These are phyloP conservation scores for Hexactinellida sp. DNA, from an alignment of 37 sponge, comb jelly and placozoan genomes.

Conservation along the genomic window DNA sequence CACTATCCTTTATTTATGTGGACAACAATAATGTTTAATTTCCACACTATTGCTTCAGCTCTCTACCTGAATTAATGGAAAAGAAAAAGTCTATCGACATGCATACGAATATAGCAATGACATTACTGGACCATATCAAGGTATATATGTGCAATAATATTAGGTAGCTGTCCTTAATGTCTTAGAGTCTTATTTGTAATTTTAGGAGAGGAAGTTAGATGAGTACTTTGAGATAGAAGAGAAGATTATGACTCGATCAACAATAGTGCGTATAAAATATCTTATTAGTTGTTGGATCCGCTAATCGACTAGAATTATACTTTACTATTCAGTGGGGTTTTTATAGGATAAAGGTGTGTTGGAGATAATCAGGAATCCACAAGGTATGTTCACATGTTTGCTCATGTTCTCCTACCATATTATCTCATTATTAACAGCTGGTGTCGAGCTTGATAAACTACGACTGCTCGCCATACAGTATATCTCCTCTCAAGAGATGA, in stretches of 20 bases:
- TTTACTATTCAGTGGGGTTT: not conserved
- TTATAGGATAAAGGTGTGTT: constrained; percentile 53
- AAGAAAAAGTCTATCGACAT: constrained; percentile 88
- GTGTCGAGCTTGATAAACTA: constrained; percentile 78
- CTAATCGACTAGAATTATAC: too few species aligned
- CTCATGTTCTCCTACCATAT: not conserved
- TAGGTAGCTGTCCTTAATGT: not conserved
- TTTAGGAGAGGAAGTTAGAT: constrained; percentile 70
- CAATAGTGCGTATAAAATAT: constrained; percentile 58
- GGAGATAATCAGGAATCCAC: constrained; percentile 44
- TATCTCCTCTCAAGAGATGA: constrained; percentile 43
- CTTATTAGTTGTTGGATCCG: not conserved
- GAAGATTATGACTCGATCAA: constrained; percentile 76
- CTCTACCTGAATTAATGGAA: constrained; percentile 86
- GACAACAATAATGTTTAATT: too few species aligned
- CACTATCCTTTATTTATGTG: too few species aligned
- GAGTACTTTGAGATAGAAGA: constrained; percentile 91
- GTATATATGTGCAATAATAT: constrained; percentile 21
- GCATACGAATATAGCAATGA: constrained; percentile 96
- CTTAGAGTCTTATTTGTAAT: too few species aligned
- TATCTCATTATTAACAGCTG: constrained; percentile 26
- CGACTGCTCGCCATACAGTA: constrained; percentile 86
- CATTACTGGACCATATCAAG: constrained; percentile 79
- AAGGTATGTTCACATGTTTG: constrained; percentile 25
- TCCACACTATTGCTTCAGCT: too few species aligned